phyloP scores from a whole-genome alignment of 1,140 invertebrate species.

The Macrosteles quadrilineatus region DNA sequence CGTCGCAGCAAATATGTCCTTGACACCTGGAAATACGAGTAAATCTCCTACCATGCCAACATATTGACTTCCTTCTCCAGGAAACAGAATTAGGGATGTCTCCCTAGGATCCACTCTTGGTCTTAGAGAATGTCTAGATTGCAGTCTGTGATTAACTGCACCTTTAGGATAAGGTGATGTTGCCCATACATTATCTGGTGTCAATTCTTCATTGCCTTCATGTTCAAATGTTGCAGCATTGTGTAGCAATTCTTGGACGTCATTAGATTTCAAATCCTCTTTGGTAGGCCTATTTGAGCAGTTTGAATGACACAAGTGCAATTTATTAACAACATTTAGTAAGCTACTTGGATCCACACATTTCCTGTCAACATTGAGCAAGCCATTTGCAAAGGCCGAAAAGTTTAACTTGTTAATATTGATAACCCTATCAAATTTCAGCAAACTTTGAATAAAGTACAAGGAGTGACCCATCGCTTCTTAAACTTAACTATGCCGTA shows the following conservation, averaged over 20 bases:
- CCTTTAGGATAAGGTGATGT: slow-evolving; percentile 62
- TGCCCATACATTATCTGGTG: slow-evolving; percentile 54
- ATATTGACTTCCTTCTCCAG: slow-evolving; percentile 88
- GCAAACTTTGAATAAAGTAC: too few relatives aligned
- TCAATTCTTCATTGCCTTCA: slow-evolving; percentile 56
- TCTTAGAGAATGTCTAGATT: slow-evolving; percentile 42
- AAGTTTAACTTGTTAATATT: too few relatives aligned
- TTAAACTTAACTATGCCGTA: too few relatives aligned
- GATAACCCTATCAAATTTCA: too few relatives aligned
- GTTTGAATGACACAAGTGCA: too few relatives aligned
- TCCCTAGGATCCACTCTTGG: slow-evolving; percentile 62
- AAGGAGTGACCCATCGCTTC: too few relatives aligned
- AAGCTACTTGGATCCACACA: too few relatives aligned
- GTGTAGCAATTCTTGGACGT: slow-evolving; percentile 55
- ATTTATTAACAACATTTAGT: too few relatives aligned
- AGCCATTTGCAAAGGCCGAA: too few relatives aligned
- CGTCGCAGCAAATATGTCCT: slow-evolving; percentile 82
- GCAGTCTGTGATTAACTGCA: slow-evolving; percentile 25
- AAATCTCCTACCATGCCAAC: slow-evolving; percentile 86
- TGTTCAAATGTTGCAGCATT: slow-evolving; percentile 61
- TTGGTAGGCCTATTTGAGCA: too few relatives aligned
- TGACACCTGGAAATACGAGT: slow-evolving; percentile 71
- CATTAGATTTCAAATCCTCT: too few relatives aligned
- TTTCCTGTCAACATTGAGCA: too few relatives aligned
- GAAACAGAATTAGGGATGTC: slow-evolving; percentile 82